Evolutionary conservation across 2,113 vertebrate genomes (phyloP).

Genomic region (Sander lucioperca): DNA sequence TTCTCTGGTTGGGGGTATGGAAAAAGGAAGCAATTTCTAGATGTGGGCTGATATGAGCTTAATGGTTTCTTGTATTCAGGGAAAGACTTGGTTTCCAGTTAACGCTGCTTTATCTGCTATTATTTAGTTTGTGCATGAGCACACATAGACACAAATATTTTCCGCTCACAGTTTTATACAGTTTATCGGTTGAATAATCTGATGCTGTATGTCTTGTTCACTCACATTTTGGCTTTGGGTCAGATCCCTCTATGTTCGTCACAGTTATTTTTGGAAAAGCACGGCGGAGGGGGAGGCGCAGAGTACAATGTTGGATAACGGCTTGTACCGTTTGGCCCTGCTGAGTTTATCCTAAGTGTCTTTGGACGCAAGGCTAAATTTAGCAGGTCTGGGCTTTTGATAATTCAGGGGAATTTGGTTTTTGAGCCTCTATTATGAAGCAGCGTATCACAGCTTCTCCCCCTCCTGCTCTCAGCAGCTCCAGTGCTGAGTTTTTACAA

Average conservation of each 20-base stretch:
- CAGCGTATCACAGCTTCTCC: conserved; percentile 47
- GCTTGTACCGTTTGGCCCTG: conserved; percentile 49
- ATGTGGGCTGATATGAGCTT: conserved; percentile 43
- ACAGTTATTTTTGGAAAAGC: conserved; percentile 73
- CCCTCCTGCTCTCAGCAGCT: conserved; percentile 39
- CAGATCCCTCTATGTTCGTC: conserved; percentile 50
- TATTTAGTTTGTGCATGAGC: conserved; percentile 46
- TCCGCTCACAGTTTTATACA: conserved; percentile 16
- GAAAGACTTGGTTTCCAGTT: conserved; percentile 58
- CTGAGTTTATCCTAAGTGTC: conserved; percentile 69
- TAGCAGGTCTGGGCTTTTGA: conserved; percentile 72
- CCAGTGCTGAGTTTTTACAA: conserved; percentile 65
- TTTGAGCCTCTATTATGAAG: conserved; percentile 59
- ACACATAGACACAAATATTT: conserved; percentile 36
- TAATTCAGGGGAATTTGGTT: conserved; percentile 68
- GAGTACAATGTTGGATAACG: conserved; percentile 60
- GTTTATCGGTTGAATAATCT: conserved; percentile 63
- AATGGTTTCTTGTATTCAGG: conserved; percentile 54
- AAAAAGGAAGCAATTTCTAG: conserved; percentile 48
- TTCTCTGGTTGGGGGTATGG: conserved; percentile 36
- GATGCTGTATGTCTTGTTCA: conserved; percentile 53
- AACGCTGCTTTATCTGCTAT: conserved; percentile 43
- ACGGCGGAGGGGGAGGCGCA: conserved; percentile 33
- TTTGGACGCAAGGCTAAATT: conserved; percentile 67
- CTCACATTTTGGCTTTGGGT: conserved; percentile 60